Base-by-base conservation (phyloP, 2,113 vertebrate species). In the Mormyrus iriodes region DNA sequence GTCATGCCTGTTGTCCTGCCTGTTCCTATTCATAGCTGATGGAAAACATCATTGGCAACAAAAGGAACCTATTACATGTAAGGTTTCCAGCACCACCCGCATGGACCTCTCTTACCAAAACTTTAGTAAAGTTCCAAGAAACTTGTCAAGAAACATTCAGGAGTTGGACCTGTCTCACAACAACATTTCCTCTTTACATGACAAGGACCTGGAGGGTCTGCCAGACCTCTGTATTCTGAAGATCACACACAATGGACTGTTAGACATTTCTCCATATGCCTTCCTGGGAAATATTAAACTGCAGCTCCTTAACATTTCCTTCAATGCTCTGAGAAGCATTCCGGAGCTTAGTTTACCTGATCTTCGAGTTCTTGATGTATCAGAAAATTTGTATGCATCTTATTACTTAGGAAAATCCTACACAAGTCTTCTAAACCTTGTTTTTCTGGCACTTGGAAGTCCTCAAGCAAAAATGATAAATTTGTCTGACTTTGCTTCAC, bases 231-330 rank as follows among this genome's bases (percentile, higher is more conserved):
- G 84, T 52, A 19, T 87, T 46, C 61, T 90, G n/a, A 86, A 89
- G 65, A 27, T 89, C 12, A 86, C 46, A 35, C 83, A 90, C 88
- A 90, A 89, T 24, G 35, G 83, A 17, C 82, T 90, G 39, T 13
- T 42, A 58, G 12, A 35, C 7, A 82, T 90, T 24, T 90, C 89
- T 13, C 79, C 86, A 9, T 65, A 15, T 35, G 79, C 24, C 0
- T 88, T 90, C 65, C 76, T 19, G 39, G 48, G 89, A 31, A 94
- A 88, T 44, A 86, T 91, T 17, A 87, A 90, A n/a, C 90, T 95
- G 2, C 92, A 93, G 76, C 83, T 94, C 65, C 91, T 95, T 9
- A 94, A 95, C 65, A 90, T 95, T 48, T 94, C 95, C 79, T 39
- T 89, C 89, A 95, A 95, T 19, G 48, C 79, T 10, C 84, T 95